A percentile compares a stretch with the other conserved stretches of the same genome.
These are phyloP conservation scores for Mus minutoides DNA, from an alignment of 2,797 vertebrate species.

Conservation along the genomic window DNA sequence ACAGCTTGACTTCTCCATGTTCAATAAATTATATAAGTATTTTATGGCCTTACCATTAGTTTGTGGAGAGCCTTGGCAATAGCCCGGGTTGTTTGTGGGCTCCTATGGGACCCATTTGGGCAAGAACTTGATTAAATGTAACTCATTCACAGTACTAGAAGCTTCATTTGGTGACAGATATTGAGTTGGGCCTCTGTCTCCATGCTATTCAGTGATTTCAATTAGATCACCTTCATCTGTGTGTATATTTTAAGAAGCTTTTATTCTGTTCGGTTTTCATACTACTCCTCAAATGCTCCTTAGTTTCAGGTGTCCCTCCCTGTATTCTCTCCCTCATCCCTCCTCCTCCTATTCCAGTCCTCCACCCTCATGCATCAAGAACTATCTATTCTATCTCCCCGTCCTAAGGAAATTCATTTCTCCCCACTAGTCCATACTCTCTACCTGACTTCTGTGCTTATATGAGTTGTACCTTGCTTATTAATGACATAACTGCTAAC, in stretches of 20 bases:
- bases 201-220: background rate
- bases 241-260: background rate
- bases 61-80: background rate
- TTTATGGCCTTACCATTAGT: background rate
- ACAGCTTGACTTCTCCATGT: background rate
- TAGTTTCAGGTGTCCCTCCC: background rate
- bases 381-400: background rate
- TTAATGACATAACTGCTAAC: background rate
- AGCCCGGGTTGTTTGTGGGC: background rate
- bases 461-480: background rate
- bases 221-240: background rate
- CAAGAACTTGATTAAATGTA: background rate
- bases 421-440: background rate
- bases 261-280: background rate
- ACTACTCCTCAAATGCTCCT: background rate
- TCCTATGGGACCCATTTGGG: background rate
- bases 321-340: background rate
- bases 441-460: background rate
- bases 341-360: background rate
- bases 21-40: too few relatives aligned
- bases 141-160: background rate
- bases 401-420: background rate
- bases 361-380: background rate
- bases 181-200: background rate
- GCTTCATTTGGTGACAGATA: background rate